These are phyloP conservation scores for Adoxophyes honmai DNA, from an alignment of 1,140 invertebrate species.

Conservation along the genomic window DNA sequence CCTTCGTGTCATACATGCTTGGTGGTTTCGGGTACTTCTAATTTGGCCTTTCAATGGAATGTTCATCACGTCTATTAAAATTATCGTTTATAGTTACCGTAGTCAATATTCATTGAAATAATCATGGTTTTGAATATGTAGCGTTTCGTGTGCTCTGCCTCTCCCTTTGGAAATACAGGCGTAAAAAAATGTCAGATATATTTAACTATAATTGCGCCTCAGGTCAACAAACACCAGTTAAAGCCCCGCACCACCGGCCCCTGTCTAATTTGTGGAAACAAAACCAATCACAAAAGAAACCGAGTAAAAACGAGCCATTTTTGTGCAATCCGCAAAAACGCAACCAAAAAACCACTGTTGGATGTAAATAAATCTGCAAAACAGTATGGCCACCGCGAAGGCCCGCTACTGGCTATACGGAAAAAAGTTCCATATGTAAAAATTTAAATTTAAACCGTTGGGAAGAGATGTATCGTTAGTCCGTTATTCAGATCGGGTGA, in stretches of 20 bases:
- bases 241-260: constrained; percentile 24
- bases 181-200: no score
- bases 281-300: constrained; percentile 32
- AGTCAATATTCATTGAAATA: no score
- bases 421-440: constrained; percentile 34
- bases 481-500: constrained; percentile 51
- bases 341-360: constrained; percentile 39
- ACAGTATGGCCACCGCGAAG: constrained; percentile 60
- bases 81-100: no score
- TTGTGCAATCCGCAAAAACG: constrained; percentile 53
- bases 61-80: no score
- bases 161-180: no score
- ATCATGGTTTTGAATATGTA: no score
- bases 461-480: constrained; percentile 62
- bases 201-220: no score
- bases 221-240: neutral
- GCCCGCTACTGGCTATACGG: constrained; percentile 27
- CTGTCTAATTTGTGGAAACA: constrained; percentile 36
- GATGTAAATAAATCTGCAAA: constrained; percentile 60
- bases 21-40: no score
- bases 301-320: constrained; percentile 49
- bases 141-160: no score
- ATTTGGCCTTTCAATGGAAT: no score
- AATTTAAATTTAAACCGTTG: constrained; percentile 47
- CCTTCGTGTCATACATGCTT: no score